A percentile compares a stretch with the other conserved stretches of the same genome.
phyloP scores from a whole-genome alignment of 2,888 invertebrate species.

The Ptychoptera albimana region DNA sequence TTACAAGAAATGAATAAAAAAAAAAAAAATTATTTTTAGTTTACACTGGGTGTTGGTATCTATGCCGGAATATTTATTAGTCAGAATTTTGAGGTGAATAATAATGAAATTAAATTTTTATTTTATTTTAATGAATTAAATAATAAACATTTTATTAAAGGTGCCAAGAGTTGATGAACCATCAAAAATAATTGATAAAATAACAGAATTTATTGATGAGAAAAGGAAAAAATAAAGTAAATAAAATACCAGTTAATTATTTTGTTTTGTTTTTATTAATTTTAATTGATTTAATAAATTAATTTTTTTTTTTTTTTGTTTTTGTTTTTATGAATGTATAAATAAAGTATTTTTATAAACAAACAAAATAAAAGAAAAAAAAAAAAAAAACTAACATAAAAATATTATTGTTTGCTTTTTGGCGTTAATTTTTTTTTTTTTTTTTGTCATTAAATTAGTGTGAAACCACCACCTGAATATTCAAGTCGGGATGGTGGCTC shows the following conservation, averaged over 20 bases:
- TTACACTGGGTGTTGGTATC: slow-evolving; percentile 48
- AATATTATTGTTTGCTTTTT: too few species aligned
- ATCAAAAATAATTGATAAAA: slow-evolving; percentile 47
- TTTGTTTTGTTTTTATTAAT: not conserved
- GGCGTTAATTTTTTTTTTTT: slow-evolving; percentile 3
- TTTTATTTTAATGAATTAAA: not conserved
- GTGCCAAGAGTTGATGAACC: slow-evolving; percentile 79
- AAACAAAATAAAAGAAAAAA: too few species aligned
- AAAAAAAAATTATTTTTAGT: slow-evolving; percentile 28
- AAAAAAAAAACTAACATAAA: too few species aligned
- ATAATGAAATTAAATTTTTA: slow-evolving; percentile 8
- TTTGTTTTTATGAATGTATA: slow-evolving; percentile 19
- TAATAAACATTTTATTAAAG: slow-evolving; percentile 33
- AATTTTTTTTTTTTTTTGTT: slow-evolving; percentile 13
- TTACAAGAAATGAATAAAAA: not conserved
- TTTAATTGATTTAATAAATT: too few species aligned
- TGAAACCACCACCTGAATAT: slow-evolving; percentile 69
- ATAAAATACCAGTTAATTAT: not conserved
- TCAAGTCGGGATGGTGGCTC: slow-evolving; percentile 76
- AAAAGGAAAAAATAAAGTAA: slow-evolving; percentile 33
- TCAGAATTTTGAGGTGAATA: slow-evolving; percentile 54
- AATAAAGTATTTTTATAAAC: slow-evolving; percentile 30
- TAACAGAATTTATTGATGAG: slow-evolving; percentile 48
- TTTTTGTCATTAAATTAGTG: slow-evolving; percentile 31
- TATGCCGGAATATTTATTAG: slow-evolving; percentile 55